These are phyloP conservation scores for Drosophila anomalata DNA, from an alignment of 2,888 invertebrate genomes.

Conservation along the genomic window DNA sequence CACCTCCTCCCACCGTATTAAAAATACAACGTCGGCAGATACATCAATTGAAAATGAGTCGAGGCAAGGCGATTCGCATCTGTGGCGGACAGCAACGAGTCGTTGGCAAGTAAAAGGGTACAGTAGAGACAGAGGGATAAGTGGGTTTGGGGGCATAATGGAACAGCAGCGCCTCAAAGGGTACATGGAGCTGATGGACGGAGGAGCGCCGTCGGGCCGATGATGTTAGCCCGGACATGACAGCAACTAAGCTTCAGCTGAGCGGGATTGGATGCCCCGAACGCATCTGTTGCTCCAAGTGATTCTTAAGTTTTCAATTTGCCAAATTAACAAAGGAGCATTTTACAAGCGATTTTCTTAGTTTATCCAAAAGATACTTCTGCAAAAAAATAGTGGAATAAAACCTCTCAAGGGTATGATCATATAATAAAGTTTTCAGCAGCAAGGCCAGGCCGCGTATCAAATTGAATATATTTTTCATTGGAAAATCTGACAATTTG, in stretches of 20 bases:
- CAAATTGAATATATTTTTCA: not conserved
- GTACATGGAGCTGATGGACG: not conserved
- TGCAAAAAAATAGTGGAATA: too few relatives aligned
- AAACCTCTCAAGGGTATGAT: too few relatives aligned
- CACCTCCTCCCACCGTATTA: slow-evolving; percentile 27
- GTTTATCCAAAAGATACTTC: too few relatives aligned
- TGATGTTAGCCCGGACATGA: slow-evolving; percentile 27
- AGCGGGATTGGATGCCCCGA: slow-evolving; percentile 20
- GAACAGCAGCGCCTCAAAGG: not conserved
- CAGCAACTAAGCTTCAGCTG: slow-evolving; percentile 32
- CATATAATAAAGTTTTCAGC: too few relatives aligned
- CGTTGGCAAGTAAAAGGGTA: slow-evolving; percentile 6
- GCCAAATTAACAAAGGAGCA: slow-evolving; percentile 11
- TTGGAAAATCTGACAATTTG: slow-evolving; percentile 5
- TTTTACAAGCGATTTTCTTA: not conserved
- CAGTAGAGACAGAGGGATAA: not conserved
- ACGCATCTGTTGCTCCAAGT: slow-evolving; percentile 38
- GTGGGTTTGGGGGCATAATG: slow-evolving; percentile 3
- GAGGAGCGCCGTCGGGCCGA: slow-evolving; percentile 12
- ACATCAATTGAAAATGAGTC: slow-evolving; percentile 69
- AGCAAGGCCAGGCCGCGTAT: not conserved
- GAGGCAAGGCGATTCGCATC: slow-evolving; percentile 29
- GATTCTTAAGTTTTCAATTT: slow-evolving; percentile 37
- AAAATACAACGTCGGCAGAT: slow-evolving; percentile 50
- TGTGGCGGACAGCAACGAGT: slow-evolving; percentile 47